phyloP scores from a whole-genome alignment of 1,140 invertebrate species.

The Drosophila santomea region DNA sequence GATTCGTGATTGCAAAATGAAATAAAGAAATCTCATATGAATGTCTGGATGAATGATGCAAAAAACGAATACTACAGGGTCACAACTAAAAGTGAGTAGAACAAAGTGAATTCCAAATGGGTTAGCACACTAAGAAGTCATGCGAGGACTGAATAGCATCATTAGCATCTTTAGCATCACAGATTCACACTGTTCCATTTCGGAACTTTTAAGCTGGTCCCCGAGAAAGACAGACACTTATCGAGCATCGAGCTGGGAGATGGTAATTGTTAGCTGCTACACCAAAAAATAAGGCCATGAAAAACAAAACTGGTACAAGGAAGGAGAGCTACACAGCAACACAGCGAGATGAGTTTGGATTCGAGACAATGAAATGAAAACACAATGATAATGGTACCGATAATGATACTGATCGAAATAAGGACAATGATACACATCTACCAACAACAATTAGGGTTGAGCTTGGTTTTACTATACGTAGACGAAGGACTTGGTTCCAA shows the following conservation, averaged over 20 bases:
- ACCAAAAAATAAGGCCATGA: slow-evolving; percentile 22
- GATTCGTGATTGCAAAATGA: slow-evolving; percentile 54
- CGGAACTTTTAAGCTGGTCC: not conserved
- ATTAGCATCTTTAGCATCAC: slow-evolving; percentile 8
- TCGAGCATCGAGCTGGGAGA: not conserved
- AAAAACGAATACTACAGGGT: slow-evolving; percentile 18
- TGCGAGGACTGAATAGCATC: slow-evolving; percentile 37
- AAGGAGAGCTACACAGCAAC: slow-evolving; percentile 61
- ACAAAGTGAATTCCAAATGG: slow-evolving; percentile 11
- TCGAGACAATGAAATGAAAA: slow-evolving; percentile 6
- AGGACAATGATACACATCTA: slow-evolving; percentile 72
- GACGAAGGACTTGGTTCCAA: slow-evolving; percentile 57
- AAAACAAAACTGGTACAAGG: slow-evolving; percentile 31
- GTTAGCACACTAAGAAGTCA: slow-evolving; percentile 35
- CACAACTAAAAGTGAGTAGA: slow-evolving; percentile 17
- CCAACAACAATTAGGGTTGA: slow-evolving; percentile 71
- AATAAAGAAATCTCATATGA: slow-evolving; percentile 40
- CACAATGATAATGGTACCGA: slow-evolving; percentile 24
- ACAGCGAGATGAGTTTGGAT: slow-evolving; percentile 50
- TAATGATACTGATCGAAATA: slow-evolving; percentile 45
- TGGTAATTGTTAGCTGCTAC: slow-evolving; percentile 25
- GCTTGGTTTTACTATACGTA: slow-evolving; percentile 67
- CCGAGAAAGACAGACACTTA: slow-evolving; percentile 12
- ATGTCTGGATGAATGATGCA: slow-evolving; percentile 49
- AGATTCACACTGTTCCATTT: slow-evolving; percentile 23